Base-by-base conservation (phyloP, 2,113 vertebrate genomes). In the Girardinichthys multiradiatus region DNA sequence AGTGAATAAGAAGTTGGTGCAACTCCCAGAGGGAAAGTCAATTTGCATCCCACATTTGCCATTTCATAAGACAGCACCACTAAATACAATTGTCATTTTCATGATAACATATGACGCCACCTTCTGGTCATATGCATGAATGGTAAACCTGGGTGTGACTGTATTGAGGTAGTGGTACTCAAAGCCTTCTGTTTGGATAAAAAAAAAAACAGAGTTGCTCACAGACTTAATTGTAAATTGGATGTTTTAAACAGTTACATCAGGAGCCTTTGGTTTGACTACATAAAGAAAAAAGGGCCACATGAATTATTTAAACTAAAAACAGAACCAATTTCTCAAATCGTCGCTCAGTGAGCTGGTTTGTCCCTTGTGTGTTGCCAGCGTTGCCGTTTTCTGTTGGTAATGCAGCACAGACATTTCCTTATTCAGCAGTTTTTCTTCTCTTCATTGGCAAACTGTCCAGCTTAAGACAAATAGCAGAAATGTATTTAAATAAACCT, bases 221-320 rank as follows among this genome's bases (percentile, higher is more conserved):
- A 35, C 5, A 35, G 9, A 2, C 11, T n/a, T 11, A 54, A n/a
- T n/a, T 54, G 24, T n/a, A n/a, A 54, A n/a, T 9, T 24, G 21
- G 21, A 2, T 51, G 48, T 51, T 24, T 39, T n/a, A 11, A 54
- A 24, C 48, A n/a, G 48, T 7, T 24, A n/a, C 19, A n/a, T 54
- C 9, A n/a, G 19, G 9, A 19, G 28, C 13, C 10, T 62, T 28
- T 33, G 17, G 9, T 31, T 61, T 26, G 51, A 12, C 12, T n/a
- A 54, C 4, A 54, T 54, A 10, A 54, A 51, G 21, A 10, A n/a
- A 3, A 54, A n/a, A n/a, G 21, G n/a, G 68, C 37, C 70, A 79
- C 60, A 76, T 76, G 26, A 78, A 73, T 80, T 64, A 88, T 86
- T 76, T 59, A 79, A 11, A 54, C 35, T 30, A 30, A 75, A 78